Evolutionary conservation across 2,888 invertebrate species (phyloP).

Genomic region (Andrena hattorfiana): DNA sequence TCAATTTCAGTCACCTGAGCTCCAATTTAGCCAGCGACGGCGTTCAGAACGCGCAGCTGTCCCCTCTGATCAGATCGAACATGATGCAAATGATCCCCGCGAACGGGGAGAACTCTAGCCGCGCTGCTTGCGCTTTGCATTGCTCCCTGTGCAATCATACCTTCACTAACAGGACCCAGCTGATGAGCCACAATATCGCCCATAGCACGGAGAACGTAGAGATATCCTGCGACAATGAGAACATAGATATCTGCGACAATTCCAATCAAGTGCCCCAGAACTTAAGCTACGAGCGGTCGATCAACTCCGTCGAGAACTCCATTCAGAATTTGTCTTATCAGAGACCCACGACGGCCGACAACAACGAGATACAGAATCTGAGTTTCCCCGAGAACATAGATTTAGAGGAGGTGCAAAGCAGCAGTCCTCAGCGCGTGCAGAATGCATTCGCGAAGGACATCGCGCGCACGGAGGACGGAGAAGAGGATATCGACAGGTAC

Average conservation of each 20-base stretch:
- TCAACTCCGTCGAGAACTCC: conserved; percentile 69
- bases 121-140: conserved; percentile 80
- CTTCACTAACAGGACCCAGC: conserved; percentile 77
- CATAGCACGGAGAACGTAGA: conserved; percentile 76
- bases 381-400: conserved; percentile 70
- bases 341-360: conserved; percentile 58
- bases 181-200: conserved; percentile 77
- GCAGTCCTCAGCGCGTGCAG: conserved; percentile 53
- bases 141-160: conserved; percentile 81
- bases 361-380: conserved; percentile 69
- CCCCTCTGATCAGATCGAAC: conserved; percentile 60
- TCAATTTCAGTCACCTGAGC: conserved; percentile 72
- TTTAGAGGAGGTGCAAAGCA: conserved; percentile 58
- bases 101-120: conserved; percentile 65
- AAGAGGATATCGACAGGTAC: conserved; percentile 49
- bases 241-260: conserved; percentile 78
- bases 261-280: conserved; percentile 75
- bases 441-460: conserved; percentile 56
- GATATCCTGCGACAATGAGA: conserved; percentile 77
- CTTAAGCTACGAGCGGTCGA: conserved; percentile 70
- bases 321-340: conserved; percentile 76
- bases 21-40: conserved; percentile 58
- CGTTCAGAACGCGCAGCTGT: conserved; percentile 48
- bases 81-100: conserved; percentile 58
- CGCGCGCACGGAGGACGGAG: conserved; percentile 40